Evolutionary conservation across 2,888 invertebrate species (phyloP).

Genomic region (Taenaris catops): DNA sequence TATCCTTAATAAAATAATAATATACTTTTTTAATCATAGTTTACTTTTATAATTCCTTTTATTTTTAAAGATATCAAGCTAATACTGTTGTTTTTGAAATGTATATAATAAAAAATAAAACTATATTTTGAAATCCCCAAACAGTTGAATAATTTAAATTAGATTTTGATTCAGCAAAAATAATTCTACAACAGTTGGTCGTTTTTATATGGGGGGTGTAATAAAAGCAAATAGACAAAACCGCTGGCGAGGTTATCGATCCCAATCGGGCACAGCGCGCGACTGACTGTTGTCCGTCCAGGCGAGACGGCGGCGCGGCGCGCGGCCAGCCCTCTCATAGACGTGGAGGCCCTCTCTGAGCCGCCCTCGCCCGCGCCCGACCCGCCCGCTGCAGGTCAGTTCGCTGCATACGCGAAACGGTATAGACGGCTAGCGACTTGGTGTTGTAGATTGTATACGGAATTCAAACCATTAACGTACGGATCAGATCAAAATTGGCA

Average conservation of each 20-base stretch:
- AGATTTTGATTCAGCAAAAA: neutral
- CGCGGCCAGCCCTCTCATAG: slow-evolving; percentile 83
- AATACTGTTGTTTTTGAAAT: no score
- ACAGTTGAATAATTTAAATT: neutral
- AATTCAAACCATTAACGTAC: no score
- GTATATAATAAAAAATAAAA: no score
- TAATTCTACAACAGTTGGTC: slow-evolving; percentile 7
- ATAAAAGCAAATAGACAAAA: slow-evolving; percentile 14
- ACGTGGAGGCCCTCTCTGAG: slow-evolving; percentile 83
- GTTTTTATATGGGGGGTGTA: slow-evolving; percentile 16
- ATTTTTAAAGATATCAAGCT: no score
- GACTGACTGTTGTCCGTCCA: slow-evolving; percentile 46
- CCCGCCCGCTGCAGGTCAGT: slow-evolving; percentile 82
- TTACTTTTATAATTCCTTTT: no score
- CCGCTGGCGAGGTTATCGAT: slow-evolving; percentile 35
- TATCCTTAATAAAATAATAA: no score
- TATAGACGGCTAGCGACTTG: slow-evolving; percentile 42
- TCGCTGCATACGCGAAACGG: slow-evolving; percentile 51
- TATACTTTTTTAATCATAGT: no score
- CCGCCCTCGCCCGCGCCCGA: slow-evolving; percentile 73
- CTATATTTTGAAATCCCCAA: no score
- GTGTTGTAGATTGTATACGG: neutral
- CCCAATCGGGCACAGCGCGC: slow-evolving; percentile 31
- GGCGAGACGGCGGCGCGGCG: slow-evolving; percentile 83
- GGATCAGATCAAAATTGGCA: no score